Evolutionary conservation across 2,113 vertebrate genomes (phyloP).

Genomic region (Saccopteryx bilineata): DNA sequence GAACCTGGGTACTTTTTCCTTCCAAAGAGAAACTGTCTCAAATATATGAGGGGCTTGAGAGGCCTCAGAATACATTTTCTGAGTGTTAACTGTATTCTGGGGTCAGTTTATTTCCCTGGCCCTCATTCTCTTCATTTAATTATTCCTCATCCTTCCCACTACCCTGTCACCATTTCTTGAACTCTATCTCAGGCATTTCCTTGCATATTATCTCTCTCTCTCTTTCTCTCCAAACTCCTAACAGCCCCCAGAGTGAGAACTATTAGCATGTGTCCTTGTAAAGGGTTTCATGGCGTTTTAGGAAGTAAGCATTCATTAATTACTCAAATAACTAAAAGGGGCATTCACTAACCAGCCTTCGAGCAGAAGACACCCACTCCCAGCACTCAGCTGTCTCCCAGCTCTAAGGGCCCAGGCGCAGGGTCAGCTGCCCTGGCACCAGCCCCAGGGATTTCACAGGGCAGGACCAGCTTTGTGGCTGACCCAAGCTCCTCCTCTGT

Average conservation of each 20-base stretch:
- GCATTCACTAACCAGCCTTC: not conserved
- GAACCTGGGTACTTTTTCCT: not conserved
- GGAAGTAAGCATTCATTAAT: not conserved
- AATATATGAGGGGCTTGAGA: not conserved
- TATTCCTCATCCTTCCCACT: not conserved
- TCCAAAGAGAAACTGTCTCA: not conserved
- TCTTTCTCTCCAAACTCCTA: not conserved
- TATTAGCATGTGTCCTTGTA: too few species aligned
- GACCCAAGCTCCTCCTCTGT: not conserved
- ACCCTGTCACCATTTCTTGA: not conserved
- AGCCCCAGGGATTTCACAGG: not conserved
- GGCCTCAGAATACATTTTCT: not conserved
- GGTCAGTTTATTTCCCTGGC: not conserved
- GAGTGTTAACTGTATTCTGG: not conserved
- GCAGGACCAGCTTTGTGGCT: not conserved
- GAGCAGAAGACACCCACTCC: not conserved
- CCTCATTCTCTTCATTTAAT: not conserved
- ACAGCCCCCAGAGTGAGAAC: not conserved
- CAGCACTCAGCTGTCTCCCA: rapidly evolving
- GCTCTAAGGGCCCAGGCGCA: not conserved
- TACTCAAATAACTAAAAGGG: not conserved
- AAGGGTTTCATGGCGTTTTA: not conserved
- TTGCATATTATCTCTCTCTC: not conserved
- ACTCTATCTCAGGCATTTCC: not conserved
- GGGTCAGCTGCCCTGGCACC: not conserved